These are phyloP conservation scores for Luidia sarsii DNA, from an alignment of 53 echinoderm and acorn worm genomes.

Conservation along the genomic window DNA sequence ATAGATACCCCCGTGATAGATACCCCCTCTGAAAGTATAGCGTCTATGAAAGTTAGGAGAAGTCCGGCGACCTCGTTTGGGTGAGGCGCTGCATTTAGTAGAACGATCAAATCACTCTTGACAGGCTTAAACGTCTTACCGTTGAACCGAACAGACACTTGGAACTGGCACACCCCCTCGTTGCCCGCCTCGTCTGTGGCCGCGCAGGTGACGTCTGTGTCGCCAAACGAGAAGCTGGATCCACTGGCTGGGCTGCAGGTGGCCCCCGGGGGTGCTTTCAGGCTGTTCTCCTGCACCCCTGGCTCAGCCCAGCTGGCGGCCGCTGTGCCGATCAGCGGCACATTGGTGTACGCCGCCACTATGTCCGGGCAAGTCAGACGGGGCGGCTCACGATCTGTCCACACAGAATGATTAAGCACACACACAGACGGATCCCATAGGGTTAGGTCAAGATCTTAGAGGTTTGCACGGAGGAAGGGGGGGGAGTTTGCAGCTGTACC, in stretches of 20 bases:
- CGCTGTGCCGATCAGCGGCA: not conserved
- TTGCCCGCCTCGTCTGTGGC: slow-evolving; percentile 35
- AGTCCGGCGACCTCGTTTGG: no score
- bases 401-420: no score
- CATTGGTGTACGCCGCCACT: not conserved
- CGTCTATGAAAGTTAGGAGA: no score
- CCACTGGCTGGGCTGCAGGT: not conserved
- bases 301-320: not conserved
- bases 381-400: not conserved
- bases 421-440: no score
- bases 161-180: slow-evolving; percentile 19
- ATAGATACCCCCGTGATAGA: no score
- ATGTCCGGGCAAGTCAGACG: slow-evolving; percentile 3
- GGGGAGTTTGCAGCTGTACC: no score
- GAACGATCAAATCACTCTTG: no score
- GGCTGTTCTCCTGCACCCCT: not conserved
- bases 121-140: not conserved
- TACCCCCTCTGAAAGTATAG: no score
- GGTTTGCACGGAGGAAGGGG: no score
- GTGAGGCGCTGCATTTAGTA: no score
- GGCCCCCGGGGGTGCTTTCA: not conserved
- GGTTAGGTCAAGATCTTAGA: no score
- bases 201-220: not conserved
- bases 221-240: not conserved
- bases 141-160: slow-evolving; percentile 14